These are phyloP conservation scores for Channallabes apus DNA, from an alignment of 2,797 vertebrate genomes.

Conservation along the genomic window DNA sequence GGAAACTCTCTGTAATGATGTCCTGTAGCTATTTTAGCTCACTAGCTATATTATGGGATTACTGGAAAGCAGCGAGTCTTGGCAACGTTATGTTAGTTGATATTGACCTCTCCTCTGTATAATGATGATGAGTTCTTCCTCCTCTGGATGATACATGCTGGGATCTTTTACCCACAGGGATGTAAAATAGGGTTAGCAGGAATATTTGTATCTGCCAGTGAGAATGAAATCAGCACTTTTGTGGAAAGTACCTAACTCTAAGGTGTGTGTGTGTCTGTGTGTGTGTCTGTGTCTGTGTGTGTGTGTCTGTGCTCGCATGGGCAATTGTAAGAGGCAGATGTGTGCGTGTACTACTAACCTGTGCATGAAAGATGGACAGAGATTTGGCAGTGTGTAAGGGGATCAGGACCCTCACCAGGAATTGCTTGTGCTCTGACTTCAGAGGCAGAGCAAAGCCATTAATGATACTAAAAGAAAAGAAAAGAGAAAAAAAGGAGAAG, in stretches of 20 bases:
- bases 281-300: slow-evolving; percentile 24
- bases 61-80: background rate
- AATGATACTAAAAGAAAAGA: slow-evolving; percentile 76
- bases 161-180: no score
- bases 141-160: no score
- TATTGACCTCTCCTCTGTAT: background rate
- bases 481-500: background rate
- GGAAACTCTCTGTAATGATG: background rate
- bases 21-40: background rate
- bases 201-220: background rate
- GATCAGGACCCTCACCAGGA: slow-evolving; percentile 89
- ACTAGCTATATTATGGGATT: background rate
- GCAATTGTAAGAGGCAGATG: background rate
- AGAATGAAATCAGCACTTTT: background rate
- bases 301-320: slow-evolving; percentile 15
- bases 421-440: slow-evolving; percentile 92
- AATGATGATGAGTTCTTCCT: background rate
- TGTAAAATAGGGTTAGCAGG: no score
- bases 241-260: background rate
- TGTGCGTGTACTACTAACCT: slow-evolving; percentile 71
- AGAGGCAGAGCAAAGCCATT: slow-evolving; percentile 90
- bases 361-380: slow-evolving; percentile 90
- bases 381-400: slow-evolving; percentile 91
- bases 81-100: background rate
- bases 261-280: background rate